A percentile compares a stretch with the other conserved stretches of the same genome.
Evolutionary conservation across 2,113 vertebrate genomes (phyloP).

Genomic region (Hemibagrus wyckioides): DNA sequence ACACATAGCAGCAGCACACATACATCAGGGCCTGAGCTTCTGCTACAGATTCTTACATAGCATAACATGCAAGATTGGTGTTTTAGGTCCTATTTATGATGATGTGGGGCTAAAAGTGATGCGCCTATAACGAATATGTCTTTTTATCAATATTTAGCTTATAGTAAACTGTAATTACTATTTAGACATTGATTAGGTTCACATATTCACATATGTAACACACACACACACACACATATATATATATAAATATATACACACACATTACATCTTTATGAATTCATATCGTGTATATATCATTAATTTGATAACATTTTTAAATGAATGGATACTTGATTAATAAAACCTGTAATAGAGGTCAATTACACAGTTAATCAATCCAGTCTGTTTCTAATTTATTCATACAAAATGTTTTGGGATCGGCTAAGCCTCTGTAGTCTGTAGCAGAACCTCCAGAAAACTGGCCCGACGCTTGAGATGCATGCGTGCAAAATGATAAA

Average conservation of each 20-base stretch:
- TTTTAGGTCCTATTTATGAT: neutral
- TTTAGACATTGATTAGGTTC: too few relatives aligned
- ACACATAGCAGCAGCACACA: conserved; percentile 35
- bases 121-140: neutral
- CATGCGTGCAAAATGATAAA: conserved; percentile 78
- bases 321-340: neutral
- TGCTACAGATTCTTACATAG: conserved; percentile 78
- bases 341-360: neutral
- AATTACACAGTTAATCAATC: neutral
- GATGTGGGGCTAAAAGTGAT: neutral
- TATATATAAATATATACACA: neutral
- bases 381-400: neutral
- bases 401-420: neutral
- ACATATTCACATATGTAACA: neutral
- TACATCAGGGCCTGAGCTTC: conserved; percentile 92
- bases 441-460: conserved; percentile 97
- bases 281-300: neutral
- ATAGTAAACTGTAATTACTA: neutral
- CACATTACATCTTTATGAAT: neutral
- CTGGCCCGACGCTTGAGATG: conserved; percentile 93
- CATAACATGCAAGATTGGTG: neutral
- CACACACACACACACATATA: neutral
- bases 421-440: conserved; percentile 59
- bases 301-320: neutral
- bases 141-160: neutral